Percentiles rank a stretch among this genome's conserved stretches.
phyloP scores from a whole-genome alignment of 2,113 vertebrate genomes.

The Podarcis raffonei region DNA sequence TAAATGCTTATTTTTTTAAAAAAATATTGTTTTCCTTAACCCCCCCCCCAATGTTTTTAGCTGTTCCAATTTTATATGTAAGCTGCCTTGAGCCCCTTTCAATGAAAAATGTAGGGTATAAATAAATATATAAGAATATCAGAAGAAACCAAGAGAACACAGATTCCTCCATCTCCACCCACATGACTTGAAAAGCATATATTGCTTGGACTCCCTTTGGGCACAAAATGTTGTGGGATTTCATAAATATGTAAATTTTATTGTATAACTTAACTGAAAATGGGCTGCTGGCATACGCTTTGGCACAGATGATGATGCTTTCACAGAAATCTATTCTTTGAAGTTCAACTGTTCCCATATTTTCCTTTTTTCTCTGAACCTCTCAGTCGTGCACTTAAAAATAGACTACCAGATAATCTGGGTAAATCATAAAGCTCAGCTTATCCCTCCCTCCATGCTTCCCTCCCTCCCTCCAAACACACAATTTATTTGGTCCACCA shows the following conservation, averaged over 20 bases:
- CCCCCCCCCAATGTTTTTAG: no score
- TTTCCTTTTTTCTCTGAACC: constrained; percentile 45
- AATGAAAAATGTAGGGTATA: no score
- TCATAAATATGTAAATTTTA: not conserved
- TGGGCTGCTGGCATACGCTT: no score
- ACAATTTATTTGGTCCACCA: constrained; percentile 66
- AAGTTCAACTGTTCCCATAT: constrained; percentile 49
- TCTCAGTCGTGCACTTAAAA: constrained; percentile 71
- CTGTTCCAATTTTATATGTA: no score
- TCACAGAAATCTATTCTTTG: constrained; percentile 15
- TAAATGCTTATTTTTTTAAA: no score
- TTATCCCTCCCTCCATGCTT: constrained; percentile 61
- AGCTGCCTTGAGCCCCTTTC: no score
- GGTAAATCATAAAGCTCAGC: constrained; percentile 72
- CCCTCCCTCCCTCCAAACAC: constrained; percentile 46
- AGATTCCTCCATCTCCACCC: not conserved
- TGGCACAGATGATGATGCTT: not conserved
- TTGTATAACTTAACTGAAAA: not conserved
- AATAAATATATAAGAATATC: no score
- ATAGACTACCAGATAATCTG: constrained; percentile 75
- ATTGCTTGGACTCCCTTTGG: not conserved
- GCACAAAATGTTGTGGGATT: not conserved
- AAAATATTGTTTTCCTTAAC: no score
- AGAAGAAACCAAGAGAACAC: no score
- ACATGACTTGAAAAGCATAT: not conserved